Evolutionary conservation across 2,888 invertebrate species (phyloP), one percentile per base, ranked within the genome.

Genomic region (Arge pagana): DNA sequence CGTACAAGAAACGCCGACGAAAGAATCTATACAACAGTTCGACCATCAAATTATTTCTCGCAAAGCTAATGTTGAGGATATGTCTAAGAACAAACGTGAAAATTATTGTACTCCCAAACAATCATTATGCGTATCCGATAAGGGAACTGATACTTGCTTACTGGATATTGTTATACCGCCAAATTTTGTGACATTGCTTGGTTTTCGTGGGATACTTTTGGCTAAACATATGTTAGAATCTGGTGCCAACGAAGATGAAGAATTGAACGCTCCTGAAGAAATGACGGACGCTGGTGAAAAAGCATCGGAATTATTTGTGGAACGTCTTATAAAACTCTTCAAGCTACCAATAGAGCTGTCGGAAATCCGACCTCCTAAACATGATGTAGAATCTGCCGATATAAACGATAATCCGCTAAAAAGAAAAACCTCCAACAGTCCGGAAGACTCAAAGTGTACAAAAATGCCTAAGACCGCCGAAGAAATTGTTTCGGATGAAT

Each of bases 311-410:
- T 28, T 61, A 36, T 58, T 76, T 4, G 66, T 60, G 54, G 60
- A 42, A 23, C 65, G 76, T 11, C 60, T 73, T 10, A 23, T 64
- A 16, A 64, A 65, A 35, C 59, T 76, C 30, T 74, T 74, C 43
- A 67, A 66, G 40, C 66, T 68, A 55, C 73, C 75, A 1, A 60
- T 71, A 54, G 65, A 64, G 31, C 62, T 76, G 55, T 66, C 71
- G 4, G 63, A 52, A 40, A 15, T 48, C 19, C 15, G 28, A 5
- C 52, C 52, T 10, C 52, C 52, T 10, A 19, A 24, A 28, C n/a
- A n/a, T n/a, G n/a, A n/a, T n/a, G n/a, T n/a, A n/a, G n/a, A n/a
- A n/a, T n/a, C n/a, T n/a, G n/a, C n/a, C n/a, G n/a, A n/a, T n/a
- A n/a, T n/a, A n/a, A n/a, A n/a, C n/a, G n/a, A n/a, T n/a, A n/a